Conservation (phyloP, 2,888 invertebrate genomes). For the Tipula lateralis region DNA sequence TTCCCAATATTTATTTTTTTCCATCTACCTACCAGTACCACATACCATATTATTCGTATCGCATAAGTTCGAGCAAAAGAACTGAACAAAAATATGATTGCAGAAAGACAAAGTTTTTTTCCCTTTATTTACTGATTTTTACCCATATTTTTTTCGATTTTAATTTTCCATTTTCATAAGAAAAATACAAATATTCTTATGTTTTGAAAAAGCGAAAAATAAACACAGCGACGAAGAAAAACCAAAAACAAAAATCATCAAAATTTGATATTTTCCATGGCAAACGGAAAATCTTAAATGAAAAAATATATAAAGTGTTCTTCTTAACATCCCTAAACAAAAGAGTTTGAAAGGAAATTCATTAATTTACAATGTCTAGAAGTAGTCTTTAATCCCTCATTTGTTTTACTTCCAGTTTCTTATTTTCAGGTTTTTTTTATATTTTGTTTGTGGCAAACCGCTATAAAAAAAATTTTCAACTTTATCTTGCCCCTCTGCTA, state of each 20-base stretch:
- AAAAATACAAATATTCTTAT: not conserved
- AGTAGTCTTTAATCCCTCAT: not conserved
- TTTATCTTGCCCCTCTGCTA: not conserved
- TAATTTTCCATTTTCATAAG: slow-evolving; percentile 1
- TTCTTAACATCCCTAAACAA: not conserved
- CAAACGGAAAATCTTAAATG: not conserved
- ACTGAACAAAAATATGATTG: not conserved
- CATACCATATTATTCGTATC: not conserved
- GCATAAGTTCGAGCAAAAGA: not conserved
- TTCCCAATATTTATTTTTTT: not conserved
- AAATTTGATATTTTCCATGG: not conserved
- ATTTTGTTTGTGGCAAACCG: not conserved
- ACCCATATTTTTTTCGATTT: not conserved
- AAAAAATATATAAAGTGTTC: not conserved
- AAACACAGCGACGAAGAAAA: not conserved
- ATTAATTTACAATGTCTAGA: slow-evolving; percentile 19
- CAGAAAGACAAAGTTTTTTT: not conserved
- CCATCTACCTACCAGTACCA: not conserved
- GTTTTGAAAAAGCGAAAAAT: not conserved
- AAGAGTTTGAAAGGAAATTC: slow-evolving; percentile 1
- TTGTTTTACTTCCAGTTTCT: not conserved
- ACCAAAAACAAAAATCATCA: not conserved
- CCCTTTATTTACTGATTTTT: not conserved
- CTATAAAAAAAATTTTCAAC: not conserved
- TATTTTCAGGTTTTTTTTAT: not conserved